phyloP scores from a whole-genome alignment of 1,140 invertebrate genomes.

The Lordiphosa stackelbergi region DNA sequence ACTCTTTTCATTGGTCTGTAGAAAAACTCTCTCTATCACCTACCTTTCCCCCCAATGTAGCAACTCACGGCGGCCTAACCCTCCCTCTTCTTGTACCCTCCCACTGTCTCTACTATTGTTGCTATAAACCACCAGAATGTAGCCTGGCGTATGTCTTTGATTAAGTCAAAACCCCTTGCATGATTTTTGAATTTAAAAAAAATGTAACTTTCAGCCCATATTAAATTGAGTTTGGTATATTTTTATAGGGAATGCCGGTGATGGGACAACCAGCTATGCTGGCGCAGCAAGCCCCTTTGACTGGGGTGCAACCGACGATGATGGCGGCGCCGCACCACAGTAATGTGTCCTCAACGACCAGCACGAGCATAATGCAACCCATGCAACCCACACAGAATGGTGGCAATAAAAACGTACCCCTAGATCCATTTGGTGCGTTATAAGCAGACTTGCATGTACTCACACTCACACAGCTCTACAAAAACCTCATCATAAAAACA shows the following conservation, averaged over 20 bases:
- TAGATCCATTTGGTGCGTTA: constrained; percentile 77
- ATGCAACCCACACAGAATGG: constrained; percentile 67
- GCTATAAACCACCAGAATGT: constrained; percentile 25
- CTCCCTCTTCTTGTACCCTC: constrained; percentile 15
- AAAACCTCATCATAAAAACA: constrained; percentile 61
- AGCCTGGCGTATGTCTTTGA: constrained; percentile 51
- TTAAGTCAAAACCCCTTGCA: constrained; percentile 41
- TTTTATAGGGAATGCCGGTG: constrained; percentile 76
- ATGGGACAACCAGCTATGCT: constrained; percentile 66
- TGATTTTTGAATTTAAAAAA: constrained; percentile 28
- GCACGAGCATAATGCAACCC: constrained; percentile 65
- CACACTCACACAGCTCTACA: constrained; percentile 43
- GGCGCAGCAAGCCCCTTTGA: constrained; percentile 76
- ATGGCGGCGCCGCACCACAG: constrained; percentile 71
- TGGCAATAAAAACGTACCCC: constrained; percentile 66
- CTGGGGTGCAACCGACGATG: constrained; percentile 75
- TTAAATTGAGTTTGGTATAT: constrained; percentile 22
- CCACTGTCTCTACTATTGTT: constrained; percentile 19
- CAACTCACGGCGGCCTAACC: constrained; percentile 25
- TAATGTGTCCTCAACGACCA: constrained; percentile 46
- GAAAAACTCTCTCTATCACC: constrained; percentile 10
- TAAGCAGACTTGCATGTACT: constrained; percentile 48
- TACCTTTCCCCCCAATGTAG: constrained; percentile 22
- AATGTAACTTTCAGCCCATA: not conserved
- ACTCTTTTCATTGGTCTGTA: constrained; percentile 24